phyloP scores from a whole-genome alignment of 2,113 vertebrate genomes.

The Channa maculata region DNA sequence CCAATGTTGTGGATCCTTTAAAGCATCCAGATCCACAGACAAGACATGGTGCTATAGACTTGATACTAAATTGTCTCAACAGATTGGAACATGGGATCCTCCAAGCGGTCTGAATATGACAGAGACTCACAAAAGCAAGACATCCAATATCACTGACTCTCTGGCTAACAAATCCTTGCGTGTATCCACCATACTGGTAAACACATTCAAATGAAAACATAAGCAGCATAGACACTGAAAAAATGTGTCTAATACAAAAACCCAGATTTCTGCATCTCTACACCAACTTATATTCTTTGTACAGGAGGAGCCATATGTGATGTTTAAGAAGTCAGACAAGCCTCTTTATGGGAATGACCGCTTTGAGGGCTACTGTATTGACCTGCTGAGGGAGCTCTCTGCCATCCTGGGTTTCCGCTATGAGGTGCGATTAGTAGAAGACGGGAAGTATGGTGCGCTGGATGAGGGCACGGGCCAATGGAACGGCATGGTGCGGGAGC shows the following conservation, averaged over 20 bases:
- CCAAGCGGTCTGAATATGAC: conserved; percentile 96
- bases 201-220: conserved; percentile 45
- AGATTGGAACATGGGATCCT: conserved; percentile 99
- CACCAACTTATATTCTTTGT: conserved; percentile 24
- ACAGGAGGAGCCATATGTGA: conserved; percentile 97
- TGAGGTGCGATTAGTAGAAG: conserved; percentile 94
- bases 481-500: conserved; percentile 98
- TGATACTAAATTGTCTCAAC: conserved; percentile 67
- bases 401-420: conserved; percentile 96
- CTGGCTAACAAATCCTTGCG: conserved; percentile 95
- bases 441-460: conserved; percentile 94
- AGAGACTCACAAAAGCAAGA: conserved; percentile 94
- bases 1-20: background rate
- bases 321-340: conserved; percentile 99
- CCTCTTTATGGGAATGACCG: conserved; percentile 96
- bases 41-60: conserved; percentile 25
- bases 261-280: background rate
- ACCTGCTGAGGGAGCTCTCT: conserved; percentile 94
- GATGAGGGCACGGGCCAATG: conserved; percentile 93
- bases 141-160: conserved; percentile 95
- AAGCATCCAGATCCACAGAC: conserved; percentile 2
- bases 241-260: conserved; percentile 11
- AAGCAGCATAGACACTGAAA: conserved; percentile 14
- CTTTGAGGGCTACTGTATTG: conserved; percentile 97
- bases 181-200: conserved; percentile 97